These are phyloP conservation scores for Chelmon rostratus DNA, from an alignment of 2,797 vertebrate species.

Conservation along the genomic window DNA sequence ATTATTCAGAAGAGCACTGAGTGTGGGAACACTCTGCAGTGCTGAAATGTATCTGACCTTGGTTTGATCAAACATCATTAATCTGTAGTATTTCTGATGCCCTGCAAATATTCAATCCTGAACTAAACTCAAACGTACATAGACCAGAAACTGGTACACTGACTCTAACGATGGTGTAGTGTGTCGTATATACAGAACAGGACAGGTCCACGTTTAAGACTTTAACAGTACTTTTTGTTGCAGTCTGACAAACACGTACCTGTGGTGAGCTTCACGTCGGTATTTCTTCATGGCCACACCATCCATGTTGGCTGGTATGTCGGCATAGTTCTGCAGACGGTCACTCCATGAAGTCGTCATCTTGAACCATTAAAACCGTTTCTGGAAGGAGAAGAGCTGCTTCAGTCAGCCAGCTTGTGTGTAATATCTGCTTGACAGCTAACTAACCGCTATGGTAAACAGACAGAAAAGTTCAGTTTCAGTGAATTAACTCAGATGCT, in stretches of 20 bases:
- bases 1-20: background rate
- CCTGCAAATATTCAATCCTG: background rate
- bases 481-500: too few relatives aligned
- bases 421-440: too few relatives aligned
- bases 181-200: background rate
- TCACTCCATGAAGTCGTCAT: conserved; percentile 99
- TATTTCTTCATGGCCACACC: conserved; percentile 95
- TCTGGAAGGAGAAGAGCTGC: conserved; percentile 34
- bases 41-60: background rate
- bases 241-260: conserved; percentile 77
- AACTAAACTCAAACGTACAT: background rate
- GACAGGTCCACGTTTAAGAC: background rate
- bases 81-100: background rate
- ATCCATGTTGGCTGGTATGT: conserved; percentile 96
- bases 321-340: conserved; percentile 94
- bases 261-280: conserved; percentile 95
- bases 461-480: too few relatives aligned
- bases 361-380: conserved; percentile 59
- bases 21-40: background rate
- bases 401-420: background rate
- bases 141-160: background rate
- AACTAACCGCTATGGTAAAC: too few relatives aligned
- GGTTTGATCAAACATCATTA: background rate
- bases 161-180: too few relatives aligned
- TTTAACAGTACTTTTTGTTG: background rate